Evolutionary conservation across 2,113 vertebrate species (phyloP), one percentile per base, ranked within the genome.

Genomic region (Martes martes): DNA sequence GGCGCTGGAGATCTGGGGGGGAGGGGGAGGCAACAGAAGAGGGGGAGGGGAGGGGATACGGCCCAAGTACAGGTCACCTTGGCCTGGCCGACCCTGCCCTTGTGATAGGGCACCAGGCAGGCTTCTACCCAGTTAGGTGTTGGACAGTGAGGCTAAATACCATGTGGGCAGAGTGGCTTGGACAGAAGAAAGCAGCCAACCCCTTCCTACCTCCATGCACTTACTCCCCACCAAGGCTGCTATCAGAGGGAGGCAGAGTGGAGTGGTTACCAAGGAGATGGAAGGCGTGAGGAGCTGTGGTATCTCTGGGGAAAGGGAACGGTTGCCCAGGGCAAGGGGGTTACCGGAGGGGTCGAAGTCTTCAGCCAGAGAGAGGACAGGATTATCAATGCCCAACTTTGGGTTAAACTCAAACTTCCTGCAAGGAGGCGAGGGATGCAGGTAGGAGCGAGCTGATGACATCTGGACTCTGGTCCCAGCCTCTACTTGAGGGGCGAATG

Each of bases 371-470:
- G 99, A 99, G 98, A 99, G 99, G 92, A 98, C 99, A 81, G 99
- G 99, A 98, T 99, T 99, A 98, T 99, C 99, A 11, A 99, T 99
- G 88, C 99, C 99, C 96, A 99, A 98, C 98, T 99, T 99, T 10
- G 99, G 99, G 98, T 99, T 99, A 98, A 99, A 99, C 94, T 98
- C 98, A 98, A 99, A 99, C 97, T 99, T 99, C 98, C 99, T 99
- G 98, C 55, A 98, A 98, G 61, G 76, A 98, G 79, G 82, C 57
- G 98, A 97, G 52, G 83, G 95, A 65, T 69, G 36, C 94, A 57
- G 18, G 47, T 23, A 47, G 42, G 55, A 92, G 79, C 71, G 59
- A 42, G 31, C 39, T 80, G 9, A 45, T 31, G 9, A 45, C n/a
- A 28, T 67, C 95, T 55, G 69, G 84, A 82, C 83, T 63, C 80